Base-by-base conservation (phyloP, 1,140 invertebrate species). In the Spodoptera frugiperda region DNA sequence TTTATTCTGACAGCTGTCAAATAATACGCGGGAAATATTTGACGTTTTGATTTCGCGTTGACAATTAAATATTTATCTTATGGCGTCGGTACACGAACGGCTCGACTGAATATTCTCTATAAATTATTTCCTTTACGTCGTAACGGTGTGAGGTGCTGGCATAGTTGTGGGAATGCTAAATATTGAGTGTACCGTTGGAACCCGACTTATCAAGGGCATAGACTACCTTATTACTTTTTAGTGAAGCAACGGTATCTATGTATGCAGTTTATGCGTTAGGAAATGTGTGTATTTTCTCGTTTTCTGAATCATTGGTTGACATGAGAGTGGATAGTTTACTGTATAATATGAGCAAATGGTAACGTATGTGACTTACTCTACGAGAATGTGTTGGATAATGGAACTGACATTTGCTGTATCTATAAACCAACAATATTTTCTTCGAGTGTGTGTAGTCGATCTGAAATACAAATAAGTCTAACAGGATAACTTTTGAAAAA, bases 1-100 rank as follows among this genome's bases (percentile, higher is more conserved):
- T 67, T 67, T 19, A 44, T 8, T 67, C 25, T 67, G 63, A 67
- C 63, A 67, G 63, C 11, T 67, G 63, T 67, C 63, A 48, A 49
- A 67, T 67, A 67, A 67, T 8, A 21, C 44, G 39, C 44, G 63
- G 44, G 8, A 67, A 67, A 21, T 67, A 67, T 67, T 67, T 49
- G 63, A 67, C 63, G 39, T 67, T 65, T 48, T 11, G 44, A 48
- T 65, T 48, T 67, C 21, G 63, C 63, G 44, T 49, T 67, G 63
- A 49, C 63, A 67, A 67, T 67, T 48, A 49, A 49, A 25, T 48
- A 48, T 49, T 67, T 6, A 48, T 49, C 49, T 67, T 67, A 67
- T 67, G 44, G 39, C 33, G 12, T 67, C n/a, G 6, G 21, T 49
- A 67, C 12, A 44, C 21, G 48, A 25, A 25, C 21, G 15, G 19